Percentiles rank a stretch among this genome's conserved stretches.
Evolutionary conservation across 1,140 invertebrate species (phyloP).

Genomic region (Cotesia glomerata): DNA sequence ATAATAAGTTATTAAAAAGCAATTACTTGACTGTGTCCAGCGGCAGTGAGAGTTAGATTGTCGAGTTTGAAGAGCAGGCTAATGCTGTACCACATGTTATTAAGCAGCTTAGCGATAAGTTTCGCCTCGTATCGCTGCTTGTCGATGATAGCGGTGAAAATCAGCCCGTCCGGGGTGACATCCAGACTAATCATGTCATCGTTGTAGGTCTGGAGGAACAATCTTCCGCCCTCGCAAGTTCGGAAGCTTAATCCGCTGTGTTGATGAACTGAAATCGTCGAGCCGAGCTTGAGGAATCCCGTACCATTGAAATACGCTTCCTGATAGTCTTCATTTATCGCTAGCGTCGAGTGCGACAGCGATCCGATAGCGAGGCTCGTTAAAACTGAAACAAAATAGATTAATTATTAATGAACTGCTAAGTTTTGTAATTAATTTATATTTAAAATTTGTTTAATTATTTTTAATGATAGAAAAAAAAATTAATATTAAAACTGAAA

Average conservation of each 20-base stretch:
- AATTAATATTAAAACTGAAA: too few species aligned
- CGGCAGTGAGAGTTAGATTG: slow-evolving; percentile 69
- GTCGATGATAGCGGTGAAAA: slow-evolving; percentile 67
- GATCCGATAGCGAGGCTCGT: slow-evolving; percentile 40
- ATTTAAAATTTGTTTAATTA: not conserved
- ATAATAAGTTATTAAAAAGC: not conserved
- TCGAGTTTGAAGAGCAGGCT: slow-evolving; percentile 71
- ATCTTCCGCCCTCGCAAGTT: slow-evolving; percentile 76
- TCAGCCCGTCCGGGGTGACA: slow-evolving; percentile 71
- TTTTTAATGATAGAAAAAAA: too few species aligned
- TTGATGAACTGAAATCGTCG: slow-evolving; percentile 75
- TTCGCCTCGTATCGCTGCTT: slow-evolving; percentile 68
- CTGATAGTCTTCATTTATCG: slow-evolving; percentile 54
- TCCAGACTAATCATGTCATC: slow-evolving; percentile 72
- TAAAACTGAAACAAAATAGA: slow-evolving; percentile 43
- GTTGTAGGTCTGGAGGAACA: slow-evolving; percentile 74
- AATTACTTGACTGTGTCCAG: slow-evolving; percentile 63
- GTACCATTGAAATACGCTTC: slow-evolving; percentile 84
- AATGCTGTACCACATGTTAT: slow-evolving; percentile 84
- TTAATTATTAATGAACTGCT: not conserved
- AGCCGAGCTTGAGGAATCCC: slow-evolving; percentile 72
- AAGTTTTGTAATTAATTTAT: not conserved
- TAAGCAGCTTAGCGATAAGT: slow-evolving; percentile 71
- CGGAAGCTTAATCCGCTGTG: slow-evolving; percentile 82
- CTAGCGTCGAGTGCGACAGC: slow-evolving; percentile 27